These are phyloP conservation scores for Andrena hattorfiana DNA, from an alignment of 2,888 invertebrate species.

Conservation along the genomic window DNA sequence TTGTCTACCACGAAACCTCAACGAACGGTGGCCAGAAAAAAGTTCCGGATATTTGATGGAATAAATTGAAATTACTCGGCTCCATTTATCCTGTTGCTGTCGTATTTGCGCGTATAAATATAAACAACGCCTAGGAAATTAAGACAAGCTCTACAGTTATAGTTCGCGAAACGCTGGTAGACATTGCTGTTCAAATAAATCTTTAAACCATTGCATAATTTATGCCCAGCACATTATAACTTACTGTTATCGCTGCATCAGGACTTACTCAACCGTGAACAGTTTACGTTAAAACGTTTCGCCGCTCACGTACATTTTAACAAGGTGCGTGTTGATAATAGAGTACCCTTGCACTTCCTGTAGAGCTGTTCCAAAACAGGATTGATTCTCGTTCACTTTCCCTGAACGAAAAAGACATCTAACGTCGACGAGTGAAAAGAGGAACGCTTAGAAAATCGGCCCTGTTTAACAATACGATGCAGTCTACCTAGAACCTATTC, in stretches of 20 bases:
- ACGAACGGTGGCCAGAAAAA: constrained; percentile 4
- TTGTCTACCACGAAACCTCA: constrained; percentile 35
- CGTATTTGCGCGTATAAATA: not conserved
- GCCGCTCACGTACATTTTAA: not conserved
- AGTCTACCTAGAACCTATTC: constrained; percentile 34
- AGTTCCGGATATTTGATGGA: constrained; percentile 34
- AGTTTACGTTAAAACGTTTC: not conserved
- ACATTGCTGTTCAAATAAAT: not conserved
- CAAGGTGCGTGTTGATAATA: not conserved
- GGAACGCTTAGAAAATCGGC: not conserved
- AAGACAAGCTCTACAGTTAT: not conserved
- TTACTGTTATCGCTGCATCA: not conserved
- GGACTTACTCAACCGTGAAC: not conserved
- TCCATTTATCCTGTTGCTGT: not conserved
- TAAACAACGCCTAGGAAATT: not conserved
- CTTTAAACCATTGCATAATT: not conserved
- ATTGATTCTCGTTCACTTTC: constrained; percentile 5
- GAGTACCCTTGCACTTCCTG: not conserved
- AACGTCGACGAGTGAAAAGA: not conserved
- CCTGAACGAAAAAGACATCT: constrained; percentile 24
- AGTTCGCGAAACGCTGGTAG: not conserved
- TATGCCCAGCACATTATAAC: not conserved
- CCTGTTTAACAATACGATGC: constrained; percentile 55
- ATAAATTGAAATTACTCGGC: constrained; percentile 41
- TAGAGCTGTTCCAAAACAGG: constrained; percentile 11